Conservation (phyloP, 2,797 vertebrate genomes). For the Ctenosaura bakeri region DNA sequence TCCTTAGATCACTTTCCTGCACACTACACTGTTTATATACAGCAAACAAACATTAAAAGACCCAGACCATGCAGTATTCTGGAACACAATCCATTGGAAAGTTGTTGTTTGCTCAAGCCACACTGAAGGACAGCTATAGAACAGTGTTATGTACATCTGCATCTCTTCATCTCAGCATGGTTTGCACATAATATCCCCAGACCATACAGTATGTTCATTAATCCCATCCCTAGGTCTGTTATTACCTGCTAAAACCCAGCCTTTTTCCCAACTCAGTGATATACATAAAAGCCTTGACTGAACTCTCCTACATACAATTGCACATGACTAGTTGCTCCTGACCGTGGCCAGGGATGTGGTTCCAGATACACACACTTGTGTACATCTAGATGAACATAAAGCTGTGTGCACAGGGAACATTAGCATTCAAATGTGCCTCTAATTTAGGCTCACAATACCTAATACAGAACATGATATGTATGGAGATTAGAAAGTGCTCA, state of each 20-base stretch:
- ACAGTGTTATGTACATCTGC: not conserved
- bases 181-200: not conserved
- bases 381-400: not conserved
- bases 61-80: not conserved
- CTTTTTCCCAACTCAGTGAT: not conserved
- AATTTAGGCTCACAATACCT: not conserved
- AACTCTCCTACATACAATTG: not conserved
- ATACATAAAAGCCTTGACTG: not conserved
- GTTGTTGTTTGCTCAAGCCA: not conserved
- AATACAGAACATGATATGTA: not conserved
- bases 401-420: not conserved
- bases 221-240: no score
- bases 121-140: not conserved
- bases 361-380: not conserved
- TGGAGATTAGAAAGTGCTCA: not conserved
- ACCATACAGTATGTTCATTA: not conserved
- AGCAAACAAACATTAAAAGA: not conserved
- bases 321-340: not conserved
- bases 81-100: not conserved
- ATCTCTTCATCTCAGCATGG: not conserved
- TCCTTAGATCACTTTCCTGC: no score
- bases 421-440: not conserved
- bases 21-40: no score
- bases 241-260: not conserved
- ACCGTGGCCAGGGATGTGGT: not conserved